Base-by-base conservation (phyloP, 2,113 vertebrate species). In the Dromaius novaehollandiae region DNA sequence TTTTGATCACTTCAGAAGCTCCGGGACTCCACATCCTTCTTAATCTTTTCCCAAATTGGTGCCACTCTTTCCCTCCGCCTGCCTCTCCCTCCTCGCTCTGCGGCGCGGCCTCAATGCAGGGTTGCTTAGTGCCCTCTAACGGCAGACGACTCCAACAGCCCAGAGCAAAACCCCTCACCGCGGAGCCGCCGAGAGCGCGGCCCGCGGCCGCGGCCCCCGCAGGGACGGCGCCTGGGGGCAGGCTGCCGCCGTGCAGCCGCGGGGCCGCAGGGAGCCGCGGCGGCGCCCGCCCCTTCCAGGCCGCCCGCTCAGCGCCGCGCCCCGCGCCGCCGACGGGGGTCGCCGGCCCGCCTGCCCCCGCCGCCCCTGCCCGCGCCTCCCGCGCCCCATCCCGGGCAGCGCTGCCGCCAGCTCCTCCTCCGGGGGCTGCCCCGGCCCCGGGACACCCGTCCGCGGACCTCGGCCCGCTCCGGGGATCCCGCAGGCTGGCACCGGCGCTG, bases 121-220 rank as follows among this genome's bases (percentile, higher is more conserved):
- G 97, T 92, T 94, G 97, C 93, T 84, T 94, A 97, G 97, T 97
- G 98, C 98, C 98, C 98, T 98, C 98, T 98, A 98, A 95, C 89
- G 98, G 98, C 95, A 94, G 96, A 94, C n/a, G 89, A 55, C 96
- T 82, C 94, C 74, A 95, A 93, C 96, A 90, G 89, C 89, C 86
- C 91, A 89, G 53, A 82, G 85, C 87, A 78, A 71, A 92, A n/a
- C 68, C 77, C 93, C 86, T 71, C 55, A 86, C 69, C 88, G 78
- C n/a, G 66, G 53, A 88, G 77, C 78, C 36, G 56, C 82, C 71
- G 36, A 85, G n/a, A n/a, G n/a, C n/a, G n/a, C n/a, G n/a, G n/a
- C n/a, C n/a, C n/a, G n/a, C n/a, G n/a, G n/a, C n/a, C n/a, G n/a
- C n/a, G n/a, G n/a, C n/a, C n/a, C n/a, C n/a, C n/a, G n/a, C n/a